Base-by-base conservation (phyloP, 2,113 vertebrate species). In the Hydrochoerus hydrochaeris region DNA sequence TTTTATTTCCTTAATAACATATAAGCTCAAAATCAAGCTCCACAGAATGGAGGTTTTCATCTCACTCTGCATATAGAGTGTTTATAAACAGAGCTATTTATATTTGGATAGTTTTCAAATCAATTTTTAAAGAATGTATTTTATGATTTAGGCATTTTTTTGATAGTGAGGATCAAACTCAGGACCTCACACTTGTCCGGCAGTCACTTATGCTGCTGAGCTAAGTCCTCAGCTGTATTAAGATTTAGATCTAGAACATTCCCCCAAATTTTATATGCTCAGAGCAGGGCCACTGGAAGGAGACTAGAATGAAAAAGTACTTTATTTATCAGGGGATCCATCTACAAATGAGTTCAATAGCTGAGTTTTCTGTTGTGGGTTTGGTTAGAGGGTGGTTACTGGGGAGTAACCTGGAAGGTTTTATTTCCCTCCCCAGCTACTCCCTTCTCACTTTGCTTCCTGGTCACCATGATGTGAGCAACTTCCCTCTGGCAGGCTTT, bases 1-100 rank as follows among this genome's bases (percentile, higher is more conserved):
- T 67, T 93, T 93, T 57, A 52, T 94, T 94, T 89, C 41, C 57
- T 81, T 94, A 89, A 84, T 4, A 78, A 81, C 20, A 26, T 46
- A 46, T 75, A 63, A 95, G 26, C n/a, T 14, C 11, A 57, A 81
- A 89, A 75, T 75, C 16, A 63, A 95, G 20, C n/a, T 14, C n/a
- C n/a, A 75, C 28, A 57, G 17, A 82, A 81, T 85, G 82, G 88
- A 94, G 41, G 26, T 62, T 58, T 46, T 75, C 86, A 77, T 91
- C 26, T 91, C 46, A 87, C 5, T 38, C 82, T 46, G 44, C 44
- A 62, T 57, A 4, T 46, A 14, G 24, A 38, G 13, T 90, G 49
- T 90, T 90, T 96, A 93, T 13, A 80, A 60, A 38, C 5, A 75
- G 17, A 67, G 35, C 35, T 35, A 83, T 75, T 92, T 63, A 38